Evolutionary conservation across 1,140 invertebrate genomes (phyloP), one percentile per base, ranked within the genome.

Genomic region (Macrobrachium nipponense): DNA sequence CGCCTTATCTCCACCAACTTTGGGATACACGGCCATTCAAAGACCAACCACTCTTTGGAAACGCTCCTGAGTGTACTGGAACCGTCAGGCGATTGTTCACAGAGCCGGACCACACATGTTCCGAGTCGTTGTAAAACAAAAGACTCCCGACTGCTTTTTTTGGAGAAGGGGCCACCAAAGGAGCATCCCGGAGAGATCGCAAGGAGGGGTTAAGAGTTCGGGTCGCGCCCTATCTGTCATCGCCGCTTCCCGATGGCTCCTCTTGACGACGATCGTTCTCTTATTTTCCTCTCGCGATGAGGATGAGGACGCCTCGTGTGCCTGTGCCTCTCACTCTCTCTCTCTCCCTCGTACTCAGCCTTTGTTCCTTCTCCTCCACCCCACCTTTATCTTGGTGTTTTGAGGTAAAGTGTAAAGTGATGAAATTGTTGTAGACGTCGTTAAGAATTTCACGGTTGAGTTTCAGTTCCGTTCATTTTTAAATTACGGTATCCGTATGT

Each of bases 111-210:
- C 80, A 73, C 80, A 81, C 80, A 82, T 59, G 72, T 73, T 73
- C 68, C 23, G 66, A 73, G 51, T 72, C 80, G 80, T 82, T 73
- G 43, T 82, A 60, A 82, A 82, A 82, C 80, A 82, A 82, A 73
- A 82, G 80, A 23, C 70, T 15, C 51, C 27, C 27, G 27, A 36
- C 58, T 23, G 80, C 72, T 58, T 43, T 51, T n/a, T 59, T 72
- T 20, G 51, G 73, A 70, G 44, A 58, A 18, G 20, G 68, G 10
- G 5, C 66, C 51, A 27, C 68, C 68, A 82, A 82, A 82, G 80
- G 80, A 82, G 80, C 80, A 82, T 20, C 80, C n/a, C n/a, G 44
- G 23, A 59, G 64, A 72, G 80, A 8, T 8, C 80, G 23, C 80
- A 36, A n/a, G 80, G n/a, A 6, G 64, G 68, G 20, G 59, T 20